Conservation (phyloP, 2,888 invertebrate species). For the Fragum whitleyi region DNA sequence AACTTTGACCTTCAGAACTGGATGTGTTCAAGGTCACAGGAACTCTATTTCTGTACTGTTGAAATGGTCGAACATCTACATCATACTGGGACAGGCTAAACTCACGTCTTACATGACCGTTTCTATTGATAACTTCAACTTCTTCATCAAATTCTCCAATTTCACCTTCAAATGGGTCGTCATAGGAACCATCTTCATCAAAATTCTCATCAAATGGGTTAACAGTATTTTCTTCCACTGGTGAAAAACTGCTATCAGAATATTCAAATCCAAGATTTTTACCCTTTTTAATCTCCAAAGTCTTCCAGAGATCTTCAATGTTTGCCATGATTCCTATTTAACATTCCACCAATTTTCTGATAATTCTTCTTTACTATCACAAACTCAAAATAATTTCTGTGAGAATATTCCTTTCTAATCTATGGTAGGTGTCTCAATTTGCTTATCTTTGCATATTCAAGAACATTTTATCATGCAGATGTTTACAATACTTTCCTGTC, state of each 20-base stretch:
- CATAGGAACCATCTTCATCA: slow-evolving; percentile 14
- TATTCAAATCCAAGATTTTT: background rate
- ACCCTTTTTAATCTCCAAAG: slow-evolving; percentile 37
- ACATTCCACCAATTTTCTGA: background rate
- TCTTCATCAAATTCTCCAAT: slow-evolving; percentile 42
- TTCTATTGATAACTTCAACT: slow-evolving; percentile 50
- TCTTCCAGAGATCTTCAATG: slow-evolving; percentile 60
- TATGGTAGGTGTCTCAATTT: too few species aligned
- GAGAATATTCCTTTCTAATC: too few species aligned
- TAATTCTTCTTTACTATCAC: too few species aligned
- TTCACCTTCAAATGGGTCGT: slow-evolving; percentile 53
- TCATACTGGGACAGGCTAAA: slow-evolving; percentile 63
- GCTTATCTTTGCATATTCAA: too few species aligned
- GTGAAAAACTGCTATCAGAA: background rate
- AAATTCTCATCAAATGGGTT: slow-evolving; percentile 33
- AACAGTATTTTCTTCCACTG: background rate
- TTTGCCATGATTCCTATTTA: slow-evolving; percentile 32
- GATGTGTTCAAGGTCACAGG: background rate
- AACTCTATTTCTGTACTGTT: background rate
- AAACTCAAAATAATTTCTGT: too few species aligned
- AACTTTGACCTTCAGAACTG: slow-evolving; percentile 26
- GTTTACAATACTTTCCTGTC: too few species aligned
- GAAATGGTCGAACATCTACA: slow-evolving; percentile 36
- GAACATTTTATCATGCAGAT: too few species aligned
- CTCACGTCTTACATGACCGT: slow-evolving; percentile 44